phyloP scores from a whole-genome alignment of 1,140 invertebrate genomes.

The Magallana ariakensis region DNA sequence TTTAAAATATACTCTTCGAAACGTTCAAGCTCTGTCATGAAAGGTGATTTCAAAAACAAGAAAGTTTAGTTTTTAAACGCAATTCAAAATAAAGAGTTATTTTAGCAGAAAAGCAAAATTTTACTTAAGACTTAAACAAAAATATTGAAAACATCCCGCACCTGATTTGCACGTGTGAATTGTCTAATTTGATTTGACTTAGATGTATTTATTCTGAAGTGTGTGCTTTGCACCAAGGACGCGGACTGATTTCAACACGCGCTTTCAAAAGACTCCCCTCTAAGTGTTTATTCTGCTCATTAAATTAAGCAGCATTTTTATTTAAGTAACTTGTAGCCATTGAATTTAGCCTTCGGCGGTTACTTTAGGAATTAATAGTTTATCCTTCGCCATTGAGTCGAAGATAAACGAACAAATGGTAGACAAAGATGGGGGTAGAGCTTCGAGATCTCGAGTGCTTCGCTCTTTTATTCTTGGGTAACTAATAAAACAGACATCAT shows the following conservation, averaged over 20 bases:
- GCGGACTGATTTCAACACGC: conserved; percentile 1
- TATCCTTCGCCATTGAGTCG: not conserved
- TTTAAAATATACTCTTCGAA: too few species aligned
- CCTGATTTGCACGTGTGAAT: conserved; percentile 29
- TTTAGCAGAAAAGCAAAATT: not conserved
- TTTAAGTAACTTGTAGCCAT: conserved; percentile 37
- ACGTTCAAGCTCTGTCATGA: too few species aligned
- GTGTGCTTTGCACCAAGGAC: conserved; percentile 9
- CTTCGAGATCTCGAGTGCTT: not conserved
- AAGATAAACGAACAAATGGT: conserved; percentile 27
- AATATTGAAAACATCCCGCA: conserved; percentile 5
- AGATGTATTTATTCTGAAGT: conserved; percentile 8
- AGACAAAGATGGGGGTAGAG: conserved; percentile 23
- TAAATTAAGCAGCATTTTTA: conserved; percentile 29
- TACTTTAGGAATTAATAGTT: conserved; percentile 37
- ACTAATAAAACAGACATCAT: conserved; percentile 37
- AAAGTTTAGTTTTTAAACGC: not conserved
- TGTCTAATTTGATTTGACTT: conserved; percentile 8
- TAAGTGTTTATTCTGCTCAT: conserved; percentile 32
- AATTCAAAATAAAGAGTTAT: conserved; percentile 2
- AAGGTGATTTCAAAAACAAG: too few species aligned
- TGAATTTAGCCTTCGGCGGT: conserved; percentile 6
- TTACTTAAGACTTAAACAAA: conserved; percentile 16
- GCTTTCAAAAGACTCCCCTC: not conserved
- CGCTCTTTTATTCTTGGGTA: conserved; percentile 20